Evolutionary conservation across 2,113 vertebrate species (phyloP), one percentile per base, ranked within the genome.

Genomic region (Strix uralensis): DNA sequence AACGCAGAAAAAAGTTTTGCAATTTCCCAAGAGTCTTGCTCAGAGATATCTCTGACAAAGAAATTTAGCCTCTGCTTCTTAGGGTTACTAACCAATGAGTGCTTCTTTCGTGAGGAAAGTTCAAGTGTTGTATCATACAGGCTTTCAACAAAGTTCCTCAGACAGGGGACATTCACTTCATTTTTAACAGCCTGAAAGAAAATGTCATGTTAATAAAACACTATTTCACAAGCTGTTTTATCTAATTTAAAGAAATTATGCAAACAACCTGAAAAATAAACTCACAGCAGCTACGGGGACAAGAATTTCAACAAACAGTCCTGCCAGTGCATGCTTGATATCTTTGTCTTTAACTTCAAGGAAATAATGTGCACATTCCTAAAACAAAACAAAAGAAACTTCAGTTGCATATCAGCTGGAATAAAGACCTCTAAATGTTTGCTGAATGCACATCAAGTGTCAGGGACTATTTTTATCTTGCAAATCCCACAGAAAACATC

Each of bases 291-390:
- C 99, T 61, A 99, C 99, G 5, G 99, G 99, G 84, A 99, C 99
- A 81, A 99, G 98, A 97, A 99, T 99, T 98, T 99, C 99, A 96
- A 99, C 99, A 97, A 99, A 99, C 79, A 99, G 98, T 86, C 99
- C 99, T 20, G 99, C 99, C 95, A 99, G 98, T 88, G 99, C 99
- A 83, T 99, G 99, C 95, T 99, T 99, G 95, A 99, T 99, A 94
- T 99, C 99, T 98, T 99, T 99, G 97, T 99, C 99, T 98, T 99
- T 99, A 86, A 99, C 99, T 98, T 99, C 99, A 92, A 99, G 97
- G 98, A 99, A 99, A 98, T 99, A 99, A 98, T 99, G 99, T 15
- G 99, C 99, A 97, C 99, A 99, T 98, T 99, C 99, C 99, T 99
- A 59, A 49, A 63, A 84, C 49, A 86, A 71, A 96, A 89, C 34